Conservation (phyloP, 2,888 invertebrate species). For the Netelia fuscicornis region DNA sequence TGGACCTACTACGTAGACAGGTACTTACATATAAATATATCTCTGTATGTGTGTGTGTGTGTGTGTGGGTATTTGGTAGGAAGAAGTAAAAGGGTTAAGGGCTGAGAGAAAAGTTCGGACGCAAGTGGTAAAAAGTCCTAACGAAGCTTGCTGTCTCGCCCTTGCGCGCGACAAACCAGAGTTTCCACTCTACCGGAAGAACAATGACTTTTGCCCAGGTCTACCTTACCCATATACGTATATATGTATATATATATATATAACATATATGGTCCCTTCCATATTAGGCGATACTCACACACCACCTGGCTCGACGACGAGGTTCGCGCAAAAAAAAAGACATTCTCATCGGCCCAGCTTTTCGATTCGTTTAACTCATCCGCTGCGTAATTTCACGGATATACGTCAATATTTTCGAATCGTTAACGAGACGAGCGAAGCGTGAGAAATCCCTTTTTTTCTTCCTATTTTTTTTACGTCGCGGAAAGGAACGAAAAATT, state of each 20-base stretch:
- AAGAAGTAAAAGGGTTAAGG: not conserved
- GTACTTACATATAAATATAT: not conserved
- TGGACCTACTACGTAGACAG: no score
- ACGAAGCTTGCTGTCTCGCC: slow-evolving; percentile 22
- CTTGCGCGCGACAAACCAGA: slow-evolving; percentile 29
- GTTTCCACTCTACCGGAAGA: slow-evolving; percentile 45
- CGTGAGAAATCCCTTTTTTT: not conserved
- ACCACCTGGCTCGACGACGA: not conserved
- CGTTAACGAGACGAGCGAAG: not conserved
- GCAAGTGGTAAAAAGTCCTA: slow-evolving; percentile 35
- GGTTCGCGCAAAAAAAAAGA: not conserved
- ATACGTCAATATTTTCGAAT: slow-evolving; percentile 20
- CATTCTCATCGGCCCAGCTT: not conserved
- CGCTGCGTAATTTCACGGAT: not conserved
- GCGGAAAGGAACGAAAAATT: not conserved
- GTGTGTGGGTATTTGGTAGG: not conserved
- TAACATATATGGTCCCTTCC: not conserved
- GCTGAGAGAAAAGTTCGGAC: not conserved
- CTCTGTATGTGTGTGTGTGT: not conserved
- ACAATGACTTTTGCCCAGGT: slow-evolving; percentile 36
- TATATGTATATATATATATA: not conserved
- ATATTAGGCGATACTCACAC: not conserved
- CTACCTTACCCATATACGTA: not conserved
- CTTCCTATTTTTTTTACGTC: not conserved
- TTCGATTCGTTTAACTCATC: slow-evolving; percentile 44